Conservation (phyloP, 2,888 invertebrate genomes). For the Arenicola marina region DNA sequence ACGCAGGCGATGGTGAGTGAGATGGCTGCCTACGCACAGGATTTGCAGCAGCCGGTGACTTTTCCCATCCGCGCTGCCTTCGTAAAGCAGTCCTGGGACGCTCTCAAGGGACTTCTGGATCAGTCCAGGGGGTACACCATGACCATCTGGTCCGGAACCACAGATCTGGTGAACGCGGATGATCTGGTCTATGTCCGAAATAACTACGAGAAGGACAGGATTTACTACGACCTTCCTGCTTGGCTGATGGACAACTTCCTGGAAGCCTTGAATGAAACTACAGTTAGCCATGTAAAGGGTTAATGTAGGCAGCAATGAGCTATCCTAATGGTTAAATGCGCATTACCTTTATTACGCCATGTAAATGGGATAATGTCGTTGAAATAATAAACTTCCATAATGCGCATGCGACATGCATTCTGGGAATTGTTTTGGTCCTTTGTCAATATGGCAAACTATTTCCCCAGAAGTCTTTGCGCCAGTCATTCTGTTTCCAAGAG, state of each 20-base stretch:
- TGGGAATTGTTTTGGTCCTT: too few species aligned
- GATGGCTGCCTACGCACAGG: slow-evolving; percentile 46
- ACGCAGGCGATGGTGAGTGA: slow-evolving; percentile 68
- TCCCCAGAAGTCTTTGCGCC: too few species aligned
- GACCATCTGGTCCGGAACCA: slow-evolving; percentile 78
- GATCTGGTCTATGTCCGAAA: slow-evolving; percentile 72
- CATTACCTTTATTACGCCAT: too few species aligned
- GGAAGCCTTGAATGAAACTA: slow-evolving; percentile 8
- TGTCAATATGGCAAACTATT: too few species aligned
- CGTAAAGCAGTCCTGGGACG: slow-evolving; percentile 71
- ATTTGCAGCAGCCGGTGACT: slow-evolving; percentile 73
- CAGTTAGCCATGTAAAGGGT: too few species aligned
- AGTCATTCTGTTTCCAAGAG: too few species aligned
- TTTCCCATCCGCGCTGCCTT: slow-evolving; percentile 78
- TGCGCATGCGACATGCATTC: too few species aligned
- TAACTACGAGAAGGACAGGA: slow-evolving; percentile 70
- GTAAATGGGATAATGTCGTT: too few species aligned
- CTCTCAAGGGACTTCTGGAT: slow-evolving; percentile 69
- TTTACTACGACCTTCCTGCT: slow-evolving; percentile 78
- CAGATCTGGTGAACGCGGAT: slow-evolving; percentile 72
- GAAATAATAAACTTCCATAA: too few species aligned
- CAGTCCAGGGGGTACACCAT: slow-evolving; percentile 69
- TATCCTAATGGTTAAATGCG: too few species aligned
- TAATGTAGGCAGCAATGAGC: too few species aligned
- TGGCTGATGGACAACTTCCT: slow-evolving; percentile 8